Base-by-base conservation (phyloP, 1,140 invertebrate genomes). In the Camponotus pennsylvanicus region DNA sequence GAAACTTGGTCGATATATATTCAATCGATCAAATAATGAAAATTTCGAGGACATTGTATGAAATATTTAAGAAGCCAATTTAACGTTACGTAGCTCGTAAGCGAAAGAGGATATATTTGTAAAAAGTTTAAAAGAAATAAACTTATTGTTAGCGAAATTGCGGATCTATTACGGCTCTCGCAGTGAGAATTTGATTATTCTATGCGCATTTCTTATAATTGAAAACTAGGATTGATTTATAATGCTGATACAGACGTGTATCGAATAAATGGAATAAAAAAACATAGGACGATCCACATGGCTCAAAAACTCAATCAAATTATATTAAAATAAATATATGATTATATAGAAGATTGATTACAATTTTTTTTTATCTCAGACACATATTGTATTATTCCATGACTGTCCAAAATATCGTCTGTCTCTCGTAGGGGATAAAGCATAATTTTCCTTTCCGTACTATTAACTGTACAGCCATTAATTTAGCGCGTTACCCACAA, bases 11-110 rank as follows among this genome's bases (percentile, higher is more conserved):
- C 40, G 9, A 57, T 21, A n/a, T 18, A 37, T 42, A 52, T n/a
- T 49, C 55, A n/a, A 63, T 83, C 55, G 52, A n/a, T 69, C 21
- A 67, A 83, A 15, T 57, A 5, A 73, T n/a, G 4, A 75, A 18
- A 18, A 73, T 18, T 40, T 18, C 40, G 18, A 13, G 69, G 45
- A 32, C 61, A 34, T 71, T 57, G 21, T 52, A 75, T 78, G 55
- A 80, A 70, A 90, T 76, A 59, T 86, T 88, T 90, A 57, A 76
- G 70, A 75, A 90, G 79, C 49, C 83, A 90, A 88, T 90, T 90
- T 86, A 84, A 67, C 86, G 67, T 63, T 61, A 67, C 45, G 34
- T 79, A 37, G 45, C 11, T 83, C 64, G 67, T 83, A 57, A 71
- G 21, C 45, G 89, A 42, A 82, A 45, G 40, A 64, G 63, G 66